phyloP scores from a whole-genome alignment of 2,113 vertebrate species.

The Setophaga petechia region DNA sequence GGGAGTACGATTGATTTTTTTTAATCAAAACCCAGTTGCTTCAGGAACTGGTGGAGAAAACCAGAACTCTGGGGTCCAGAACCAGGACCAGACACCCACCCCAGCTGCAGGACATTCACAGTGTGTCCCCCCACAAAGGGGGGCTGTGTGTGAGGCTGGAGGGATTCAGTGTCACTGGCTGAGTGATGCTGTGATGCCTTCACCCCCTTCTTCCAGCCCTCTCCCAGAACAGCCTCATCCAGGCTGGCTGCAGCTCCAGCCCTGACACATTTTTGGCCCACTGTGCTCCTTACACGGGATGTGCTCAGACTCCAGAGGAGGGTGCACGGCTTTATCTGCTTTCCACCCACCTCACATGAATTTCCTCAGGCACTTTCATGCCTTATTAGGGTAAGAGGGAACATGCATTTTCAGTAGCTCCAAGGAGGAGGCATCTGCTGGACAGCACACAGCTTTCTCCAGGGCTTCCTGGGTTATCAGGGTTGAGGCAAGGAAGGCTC shows the following conservation, averaged over 20 bases:
- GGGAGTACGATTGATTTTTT: not conserved
- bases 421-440: not conserved
- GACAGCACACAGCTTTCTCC: not conserved
- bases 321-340: not conserved
- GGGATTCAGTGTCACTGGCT: not conserved
- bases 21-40: not conserved
- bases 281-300: not conserved
- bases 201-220: not conserved
- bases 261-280: slow-evolving; percentile 40
- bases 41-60: not conserved
- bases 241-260: not conserved
- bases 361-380: slow-evolving; percentile 31
- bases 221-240: not conserved
- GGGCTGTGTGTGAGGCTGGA: not conserved
- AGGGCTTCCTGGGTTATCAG: not conserved
- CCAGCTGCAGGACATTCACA: not conserved
- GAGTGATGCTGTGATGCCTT: not conserved
- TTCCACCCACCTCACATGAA: not conserved
- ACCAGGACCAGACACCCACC: not conserved
- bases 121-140: not conserved
- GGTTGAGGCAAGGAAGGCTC: not conserved
- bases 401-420: not conserved
- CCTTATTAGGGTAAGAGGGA: slow-evolving; percentile 56
- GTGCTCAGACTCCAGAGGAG: not conserved
- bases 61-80: not conserved